phyloP scores from a whole-genome alignment of 23 tunicate genomes.

The Pegea sp. region DNA sequence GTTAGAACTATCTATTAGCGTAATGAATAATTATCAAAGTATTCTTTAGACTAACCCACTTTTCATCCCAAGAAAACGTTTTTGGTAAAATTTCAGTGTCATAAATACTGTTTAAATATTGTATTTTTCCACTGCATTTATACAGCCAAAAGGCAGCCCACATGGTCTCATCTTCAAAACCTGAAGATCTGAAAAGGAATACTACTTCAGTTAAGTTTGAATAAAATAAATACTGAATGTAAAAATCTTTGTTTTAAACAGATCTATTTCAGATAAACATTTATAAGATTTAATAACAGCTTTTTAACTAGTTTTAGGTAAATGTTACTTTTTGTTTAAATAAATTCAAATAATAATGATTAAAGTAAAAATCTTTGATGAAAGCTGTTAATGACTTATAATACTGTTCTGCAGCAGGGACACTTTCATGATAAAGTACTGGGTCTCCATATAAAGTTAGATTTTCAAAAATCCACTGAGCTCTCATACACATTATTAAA shows the following conservation, averaged over 20 bases:
- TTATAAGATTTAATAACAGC: neutral
- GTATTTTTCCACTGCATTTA: slow-evolving; percentile 6
- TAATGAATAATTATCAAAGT: too few relatives aligned
- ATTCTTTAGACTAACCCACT: slow-evolving; percentile 23
- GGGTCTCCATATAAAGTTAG: neutral
- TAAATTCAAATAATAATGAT: neutral
- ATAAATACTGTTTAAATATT: neutral
- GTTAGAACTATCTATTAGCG: too few relatives aligned
- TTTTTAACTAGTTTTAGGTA: too few relatives aligned
- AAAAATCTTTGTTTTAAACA: neutral
- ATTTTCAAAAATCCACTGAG: neutral
- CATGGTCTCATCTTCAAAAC: slow-evolving; percentile 36
- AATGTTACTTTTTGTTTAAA: neutral
- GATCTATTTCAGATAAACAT: neutral
- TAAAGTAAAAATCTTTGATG: neutral
- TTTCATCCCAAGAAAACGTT: slow-evolving; percentile 45
- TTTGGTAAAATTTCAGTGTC: neutral
- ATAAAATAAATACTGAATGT: too few relatives aligned
- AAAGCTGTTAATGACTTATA: neutral
- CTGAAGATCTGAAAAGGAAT: slow-evolving; percentile 25
- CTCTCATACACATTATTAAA: neutral
- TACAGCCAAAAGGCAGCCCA: slow-evolving; percentile 88
- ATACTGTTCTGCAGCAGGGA: neutral
- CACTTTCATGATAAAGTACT: neutral
- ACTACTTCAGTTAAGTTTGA: neutral